Evolutionary conservation across 2,113 vertebrate genomes (phyloP), one percentile per base, ranked within the genome.

Genomic region (Embiotoca jacksoni): DNA sequence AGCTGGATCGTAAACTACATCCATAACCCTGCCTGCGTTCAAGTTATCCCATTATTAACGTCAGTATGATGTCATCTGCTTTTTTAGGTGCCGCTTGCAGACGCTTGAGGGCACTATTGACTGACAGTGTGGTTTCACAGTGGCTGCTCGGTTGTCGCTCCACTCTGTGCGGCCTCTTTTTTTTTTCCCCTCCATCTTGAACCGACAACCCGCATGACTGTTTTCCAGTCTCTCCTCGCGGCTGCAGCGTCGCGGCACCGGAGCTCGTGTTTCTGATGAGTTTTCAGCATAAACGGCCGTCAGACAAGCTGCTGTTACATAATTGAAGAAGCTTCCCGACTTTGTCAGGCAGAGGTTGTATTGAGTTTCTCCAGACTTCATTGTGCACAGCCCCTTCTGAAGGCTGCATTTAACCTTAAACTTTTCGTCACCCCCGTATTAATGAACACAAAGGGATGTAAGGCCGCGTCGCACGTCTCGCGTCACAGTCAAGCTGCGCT

Each of bases 331-430:
- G 67, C 75, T 46, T 49, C 54, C 67, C 23, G 52, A 37, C 66
- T 77, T 53, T 14, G 67, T 63, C 23, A 23, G 23, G 23, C 32
- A 68, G 44, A 37, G 65, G 6, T 47, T 30, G 44, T 75, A 70
- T 87, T 54, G 49, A 81, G 54, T 91, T 84, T 60, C 81, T 57
- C 39, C 63, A 80, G 80, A 75, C 55, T 72, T 39, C 60, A 72
- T 60, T 74, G 82, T 66, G 75, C 50, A 58, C 5, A 0, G 41
- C 15, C 13, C 57, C 16, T 54, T 32, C 1, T 16, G 36, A 16
- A 16, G 11, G 32, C 52, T 9, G 32, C 4, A 32, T 73, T 84
- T 37, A n/a, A 49, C 36, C 32, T 32, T 41, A 31, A 47, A 59
- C 31, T 53, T 41, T 35, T 30, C 33, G 37, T 55, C 3, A 6